Conservation (phyloP, 2,888 invertebrate genomes). For the Tiliacea aurago region DNA sequence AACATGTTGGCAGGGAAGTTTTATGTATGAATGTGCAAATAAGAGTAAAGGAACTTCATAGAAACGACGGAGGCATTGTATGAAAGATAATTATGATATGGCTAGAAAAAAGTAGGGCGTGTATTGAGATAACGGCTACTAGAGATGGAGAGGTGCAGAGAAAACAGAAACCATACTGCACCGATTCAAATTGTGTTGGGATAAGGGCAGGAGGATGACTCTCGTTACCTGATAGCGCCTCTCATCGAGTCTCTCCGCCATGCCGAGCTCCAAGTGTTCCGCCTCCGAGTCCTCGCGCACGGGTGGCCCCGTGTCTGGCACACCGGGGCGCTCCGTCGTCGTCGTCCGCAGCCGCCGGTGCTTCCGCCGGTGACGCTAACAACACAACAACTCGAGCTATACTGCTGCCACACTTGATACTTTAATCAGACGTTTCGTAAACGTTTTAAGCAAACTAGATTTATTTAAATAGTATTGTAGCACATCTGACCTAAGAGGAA, state of each 20-base stretch:
- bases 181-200: background rate
- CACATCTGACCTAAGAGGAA: background rate
- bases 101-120: background rate
- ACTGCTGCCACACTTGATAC: background rate
- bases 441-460: background rate
- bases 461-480: background rate
- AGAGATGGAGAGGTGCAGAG: background rate
- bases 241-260: conserved; percentile 85
- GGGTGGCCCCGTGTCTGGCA: conserved; percentile 61
- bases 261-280: conserved; percentile 83
- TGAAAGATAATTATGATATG: background rate
- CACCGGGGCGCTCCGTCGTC: conserved; percentile 73
- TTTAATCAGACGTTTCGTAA: background rate
- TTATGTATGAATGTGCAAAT: background rate
- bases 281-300: conserved; percentile 77
- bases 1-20: background rate
- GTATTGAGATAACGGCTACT: background rate
- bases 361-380: conserved; percentile 76
- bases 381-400: background rate
- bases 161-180: background rate
- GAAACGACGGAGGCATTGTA: background rate
- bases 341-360: conserved; percentile 83
- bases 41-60: background rate
- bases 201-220: background rate
- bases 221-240: conserved; percentile 80